Percentiles rank a stretch among this genome's conserved stretches.
Conservation (phyloP, 1,140 invertebrate species). For the Drosophila yakuba region DNA sequence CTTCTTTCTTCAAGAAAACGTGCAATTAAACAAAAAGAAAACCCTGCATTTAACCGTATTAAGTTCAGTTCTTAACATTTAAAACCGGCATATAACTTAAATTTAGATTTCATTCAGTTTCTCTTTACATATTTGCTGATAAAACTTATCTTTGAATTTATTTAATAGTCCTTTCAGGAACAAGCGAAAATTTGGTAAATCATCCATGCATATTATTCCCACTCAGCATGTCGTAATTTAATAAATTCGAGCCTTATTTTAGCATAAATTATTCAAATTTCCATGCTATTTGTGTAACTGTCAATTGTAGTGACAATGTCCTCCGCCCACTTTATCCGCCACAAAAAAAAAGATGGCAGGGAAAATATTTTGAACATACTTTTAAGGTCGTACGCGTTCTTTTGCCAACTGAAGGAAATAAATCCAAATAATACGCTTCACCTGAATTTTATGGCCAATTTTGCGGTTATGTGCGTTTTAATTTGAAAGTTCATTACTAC, state of each 20-base stretch:
- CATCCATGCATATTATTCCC: constrained; percentile 11
- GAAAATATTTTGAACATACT: constrained; percentile 21
- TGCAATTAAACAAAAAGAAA: no score
- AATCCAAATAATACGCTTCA: neutral
- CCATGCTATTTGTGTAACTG: constrained; percentile 4
- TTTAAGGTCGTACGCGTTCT: constrained; percentile 3
- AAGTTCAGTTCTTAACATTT: no score
- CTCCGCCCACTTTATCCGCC: neutral
- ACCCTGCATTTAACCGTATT: no score
- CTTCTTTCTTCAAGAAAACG: no score
- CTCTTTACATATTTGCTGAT: neutral
- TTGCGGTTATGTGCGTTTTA: constrained; percentile 3
- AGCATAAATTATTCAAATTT: constrained; percentile 30
- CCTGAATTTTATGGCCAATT: constrained; percentile 10
- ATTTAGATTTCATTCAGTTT: no score
- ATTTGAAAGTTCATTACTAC: constrained; percentile 40
- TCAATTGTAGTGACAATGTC: constrained; percentile 26
- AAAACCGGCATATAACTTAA: no score
- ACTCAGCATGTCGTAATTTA: constrained; percentile 4
- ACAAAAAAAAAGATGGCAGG: neutral
- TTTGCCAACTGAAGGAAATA: neutral
- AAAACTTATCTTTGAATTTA: no score
- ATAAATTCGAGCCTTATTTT: constrained; percentile 10
- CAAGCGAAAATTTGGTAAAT: neutral
- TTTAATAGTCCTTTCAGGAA: neutral